These are phyloP conservation scores for Drosophila novamexicana DNA, from an alignment of 1,140 invertebrate genomes.

Conservation along the genomic window DNA sequence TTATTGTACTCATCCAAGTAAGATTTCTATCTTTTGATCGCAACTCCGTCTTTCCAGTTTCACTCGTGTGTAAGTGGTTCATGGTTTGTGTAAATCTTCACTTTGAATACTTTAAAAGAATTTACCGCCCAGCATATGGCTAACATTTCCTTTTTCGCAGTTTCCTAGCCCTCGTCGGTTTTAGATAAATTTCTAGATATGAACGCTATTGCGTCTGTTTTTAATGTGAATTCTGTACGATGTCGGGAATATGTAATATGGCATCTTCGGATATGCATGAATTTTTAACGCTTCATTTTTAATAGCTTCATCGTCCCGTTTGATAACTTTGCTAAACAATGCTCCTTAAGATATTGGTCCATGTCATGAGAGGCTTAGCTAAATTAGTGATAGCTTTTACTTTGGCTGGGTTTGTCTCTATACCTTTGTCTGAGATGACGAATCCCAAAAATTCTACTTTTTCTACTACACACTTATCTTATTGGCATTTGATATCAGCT, in stretches of 20 bases:
- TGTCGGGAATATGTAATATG: too few species aligned
- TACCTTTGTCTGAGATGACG: not conserved
- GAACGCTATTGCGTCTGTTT: not conserved
- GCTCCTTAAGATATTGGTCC: too few species aligned
- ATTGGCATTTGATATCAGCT: not conserved
- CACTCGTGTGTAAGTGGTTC: not conserved
- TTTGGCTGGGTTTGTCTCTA: not conserved
- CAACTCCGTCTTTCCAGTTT: not conserved
- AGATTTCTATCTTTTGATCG: not conserved
- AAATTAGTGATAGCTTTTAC: not conserved
- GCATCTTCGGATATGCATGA: too few species aligned
- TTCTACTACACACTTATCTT: not conserved
- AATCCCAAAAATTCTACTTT: not conserved
- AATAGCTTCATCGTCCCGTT: not conserved
- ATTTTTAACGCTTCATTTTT: too few species aligned
- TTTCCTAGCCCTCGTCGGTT: not conserved
- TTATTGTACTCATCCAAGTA: not conserved
- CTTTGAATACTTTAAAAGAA: not conserved
- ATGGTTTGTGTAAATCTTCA: not conserved
- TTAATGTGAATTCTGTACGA: not conserved
- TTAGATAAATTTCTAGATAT: not conserved
- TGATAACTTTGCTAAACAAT: not conserved
- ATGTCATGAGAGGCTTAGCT: too few species aligned
- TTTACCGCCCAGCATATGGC: not conserved
- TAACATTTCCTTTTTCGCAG: constrained; percentile 2